Conservation (phyloP, 1,140 invertebrate genomes). For the Chlorops oryzae region DNA sequence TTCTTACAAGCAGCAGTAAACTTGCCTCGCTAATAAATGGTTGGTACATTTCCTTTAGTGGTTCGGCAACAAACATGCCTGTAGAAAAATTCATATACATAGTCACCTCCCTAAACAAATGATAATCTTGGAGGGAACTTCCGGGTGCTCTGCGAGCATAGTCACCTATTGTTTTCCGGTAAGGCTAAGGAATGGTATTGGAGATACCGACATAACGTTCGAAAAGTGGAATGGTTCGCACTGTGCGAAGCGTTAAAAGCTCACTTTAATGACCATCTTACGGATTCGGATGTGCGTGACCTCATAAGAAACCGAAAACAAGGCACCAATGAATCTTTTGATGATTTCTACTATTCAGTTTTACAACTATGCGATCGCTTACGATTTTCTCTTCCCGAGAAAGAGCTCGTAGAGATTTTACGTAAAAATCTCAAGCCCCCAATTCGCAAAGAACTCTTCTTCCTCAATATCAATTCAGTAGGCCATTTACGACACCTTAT, state of each 20-base stretch:
- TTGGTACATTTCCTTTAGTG: slow-evolving; percentile 1
- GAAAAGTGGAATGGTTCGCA: neutral
- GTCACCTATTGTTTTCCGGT: neutral
- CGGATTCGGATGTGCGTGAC: neutral
- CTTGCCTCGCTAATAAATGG: neutral
- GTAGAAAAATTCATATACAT: slow-evolving; percentile 5
- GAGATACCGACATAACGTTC: neutral
- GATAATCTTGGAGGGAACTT: slow-evolving; percentile 1
- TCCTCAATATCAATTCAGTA: slow-evolving; percentile 4
- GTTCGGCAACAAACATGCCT: neutral
- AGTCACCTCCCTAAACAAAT: neutral
- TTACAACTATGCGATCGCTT: neutral
- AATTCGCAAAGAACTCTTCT: neutral
- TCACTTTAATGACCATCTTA: neutral
- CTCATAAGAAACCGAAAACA: slow-evolving; percentile 3
- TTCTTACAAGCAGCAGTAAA: neutral
- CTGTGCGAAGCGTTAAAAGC: neutral
- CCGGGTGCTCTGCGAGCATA: neutral
- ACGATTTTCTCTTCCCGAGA: neutral
- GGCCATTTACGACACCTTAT: too few species aligned
- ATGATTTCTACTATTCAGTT: slow-evolving; percentile 2
- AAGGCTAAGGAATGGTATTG: slow-evolving; percentile 6
- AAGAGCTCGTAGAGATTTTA: neutral
- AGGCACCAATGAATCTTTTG: neutral
- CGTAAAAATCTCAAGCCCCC: neutral